A percentile compares a stretch with the other conserved stretches of the same genome.
Evolutionary conservation across 2,113 vertebrate genomes (phyloP).

Genomic region (Catharus bicknelli): DNA sequence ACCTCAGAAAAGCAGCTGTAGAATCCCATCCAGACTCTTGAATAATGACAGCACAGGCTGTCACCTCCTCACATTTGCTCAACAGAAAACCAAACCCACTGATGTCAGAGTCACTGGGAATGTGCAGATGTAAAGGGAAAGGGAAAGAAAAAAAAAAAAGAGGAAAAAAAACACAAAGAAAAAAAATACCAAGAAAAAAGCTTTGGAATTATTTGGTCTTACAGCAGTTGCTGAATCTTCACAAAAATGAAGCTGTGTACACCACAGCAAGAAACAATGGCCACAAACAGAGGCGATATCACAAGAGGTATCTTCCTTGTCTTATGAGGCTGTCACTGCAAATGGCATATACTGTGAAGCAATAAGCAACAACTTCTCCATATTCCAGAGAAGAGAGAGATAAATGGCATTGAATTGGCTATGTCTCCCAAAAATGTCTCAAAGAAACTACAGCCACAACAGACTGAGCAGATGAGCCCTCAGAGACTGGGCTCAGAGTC

Average conservation of each 20-base stretch:
- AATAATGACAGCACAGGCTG: fast-evolving
- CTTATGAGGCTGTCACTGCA: conserved; percentile 2
- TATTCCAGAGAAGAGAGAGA: neutral
- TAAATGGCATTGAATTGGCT: conserved; percentile 45
- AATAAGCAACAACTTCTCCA: conserved; percentile 17
- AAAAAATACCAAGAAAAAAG: no score
- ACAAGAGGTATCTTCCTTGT: neutral
- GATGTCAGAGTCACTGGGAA: neutral
- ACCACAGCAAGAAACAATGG: neutral
- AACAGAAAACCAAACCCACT: neutral
- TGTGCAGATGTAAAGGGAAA: neutral
- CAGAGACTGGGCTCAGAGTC: neutral
- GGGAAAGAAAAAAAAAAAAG: no score
- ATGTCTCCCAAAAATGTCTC: conserved; percentile 25
- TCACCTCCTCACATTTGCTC: neutral
- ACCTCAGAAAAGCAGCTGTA: neutral
- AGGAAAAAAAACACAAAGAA: no score
- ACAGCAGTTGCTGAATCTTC: neutral
- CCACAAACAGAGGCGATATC: neutral
- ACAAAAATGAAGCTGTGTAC: neutral
- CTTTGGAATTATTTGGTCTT: neutral
- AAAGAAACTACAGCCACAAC: conserved; percentile 2
- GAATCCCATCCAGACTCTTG: neutral
- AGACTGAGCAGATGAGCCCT: conserved; percentile 52
- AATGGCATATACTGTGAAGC: neutral